Percentiles rank a stretch among this genome's conserved stretches.
These are phyloP conservation scores for Cheilosia variabilis DNA, from an alignment of 2,888 invertebrate species.

Conservation along the genomic window DNA sequence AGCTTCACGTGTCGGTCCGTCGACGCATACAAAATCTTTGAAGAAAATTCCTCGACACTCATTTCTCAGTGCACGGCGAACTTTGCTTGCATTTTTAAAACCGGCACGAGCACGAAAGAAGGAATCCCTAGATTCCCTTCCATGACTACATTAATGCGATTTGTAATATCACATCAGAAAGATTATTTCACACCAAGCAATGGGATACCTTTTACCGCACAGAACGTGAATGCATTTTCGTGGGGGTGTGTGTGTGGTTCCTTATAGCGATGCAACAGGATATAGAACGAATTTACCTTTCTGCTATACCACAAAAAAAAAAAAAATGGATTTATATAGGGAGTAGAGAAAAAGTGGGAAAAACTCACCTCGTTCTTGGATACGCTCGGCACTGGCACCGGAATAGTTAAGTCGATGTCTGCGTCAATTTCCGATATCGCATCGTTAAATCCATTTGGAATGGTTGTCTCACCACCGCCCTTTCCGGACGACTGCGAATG, in stretches of 20 bases:
- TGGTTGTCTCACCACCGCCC: constrained; percentile 86
- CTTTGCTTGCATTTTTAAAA: constrained; percentile 46
- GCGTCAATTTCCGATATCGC: constrained; percentile 93
- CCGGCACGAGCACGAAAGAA: background rate
- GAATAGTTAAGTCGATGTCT: constrained; percentile 87
- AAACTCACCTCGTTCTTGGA: constrained; percentile 83
- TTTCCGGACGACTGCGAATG: constrained; percentile 85
- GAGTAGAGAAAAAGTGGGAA: background rate
- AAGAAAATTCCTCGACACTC: constrained; percentile 22
- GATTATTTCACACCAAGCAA: constrained; percentile 65
- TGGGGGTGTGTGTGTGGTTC: constrained; percentile 20
- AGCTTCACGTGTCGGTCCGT: background rate
- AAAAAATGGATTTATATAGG: background rate
- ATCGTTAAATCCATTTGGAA: constrained; percentile 92
- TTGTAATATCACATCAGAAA: constrained; percentile 71
- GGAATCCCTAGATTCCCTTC: constrained; percentile 57
- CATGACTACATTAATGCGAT: constrained; percentile 67
- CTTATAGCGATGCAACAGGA: constrained; percentile 18
- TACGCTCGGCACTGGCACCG: constrained; percentile 85
- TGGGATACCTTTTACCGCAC: constrained; percentile 30
- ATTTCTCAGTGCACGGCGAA: constrained; percentile 22
- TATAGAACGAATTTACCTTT: constrained; percentile 23
- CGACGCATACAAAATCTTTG: constrained; percentile 6
- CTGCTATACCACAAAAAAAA: constrained; percentile 1
- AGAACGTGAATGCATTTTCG: constrained; percentile 60